phyloP scores from a whole-genome alignment of 2,888 invertebrate species.

The Eupithecia insigniata region DNA sequence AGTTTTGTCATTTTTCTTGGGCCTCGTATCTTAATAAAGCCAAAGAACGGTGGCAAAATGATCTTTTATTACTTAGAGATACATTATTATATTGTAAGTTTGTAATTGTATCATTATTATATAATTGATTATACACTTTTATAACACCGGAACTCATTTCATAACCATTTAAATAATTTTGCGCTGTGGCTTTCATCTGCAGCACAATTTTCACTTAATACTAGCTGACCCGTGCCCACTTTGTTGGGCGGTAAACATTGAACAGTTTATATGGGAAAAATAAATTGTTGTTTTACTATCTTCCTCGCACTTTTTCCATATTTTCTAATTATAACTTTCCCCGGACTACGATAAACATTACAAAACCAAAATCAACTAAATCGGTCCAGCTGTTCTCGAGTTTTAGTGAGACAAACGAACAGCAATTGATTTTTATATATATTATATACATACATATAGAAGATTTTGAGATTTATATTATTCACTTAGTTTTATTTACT shows the following conservation, averaged over 20 bases:
- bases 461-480: constrained; percentile 26
- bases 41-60: constrained; percentile 16
- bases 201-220: constrained; percentile 62
- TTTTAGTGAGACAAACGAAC: no score
- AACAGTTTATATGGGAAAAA: no score
- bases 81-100: constrained; percentile 35
- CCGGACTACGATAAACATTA: no score
- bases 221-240: no score
- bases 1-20: constrained; percentile 13
- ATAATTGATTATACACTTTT: constrained; percentile 32
- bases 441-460: no score
- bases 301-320: no score
- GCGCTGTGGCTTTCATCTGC: constrained; percentile 72
- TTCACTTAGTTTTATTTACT: constrained; percentile 33
- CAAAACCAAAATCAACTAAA: no score
- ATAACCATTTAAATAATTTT: constrained; percentile 40
- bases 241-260: no score
- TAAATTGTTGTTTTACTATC: no score
- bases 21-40: constrained; percentile 26
- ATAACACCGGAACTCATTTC: constrained; percentile 32
- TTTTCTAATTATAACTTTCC: no score
- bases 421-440: no score
- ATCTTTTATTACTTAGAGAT: constrained; percentile 37
- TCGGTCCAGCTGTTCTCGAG: no score
- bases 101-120: constrained; percentile 28